Percentiles rank a stretch among this genome's conserved stretches.
Conservation (phyloP, 2,888 invertebrate species). For the Parthenolecanium corni region DNA sequence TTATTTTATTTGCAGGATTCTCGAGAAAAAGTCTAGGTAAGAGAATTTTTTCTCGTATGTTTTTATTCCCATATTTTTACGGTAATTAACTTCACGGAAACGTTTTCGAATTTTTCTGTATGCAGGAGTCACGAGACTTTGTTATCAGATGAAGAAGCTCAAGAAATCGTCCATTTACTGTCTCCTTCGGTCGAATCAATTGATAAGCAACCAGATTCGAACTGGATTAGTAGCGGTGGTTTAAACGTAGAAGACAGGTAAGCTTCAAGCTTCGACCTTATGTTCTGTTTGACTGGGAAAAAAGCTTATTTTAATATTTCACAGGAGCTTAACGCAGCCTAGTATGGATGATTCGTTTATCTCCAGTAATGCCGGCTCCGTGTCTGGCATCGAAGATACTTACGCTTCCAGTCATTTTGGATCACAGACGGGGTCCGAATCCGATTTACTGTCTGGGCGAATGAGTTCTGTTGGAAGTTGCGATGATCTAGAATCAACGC, state of each 20-base stretch:
- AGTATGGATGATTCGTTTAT: conserved; percentile 33
- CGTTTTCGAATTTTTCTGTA: too few relatives aligned
- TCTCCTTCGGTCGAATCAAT: conserved; percentile 42
- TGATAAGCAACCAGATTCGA: conserved; percentile 26
- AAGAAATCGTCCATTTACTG: conserved; percentile 71
- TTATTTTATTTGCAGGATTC: conserved; percentile 30
- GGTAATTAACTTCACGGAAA: not conserved
- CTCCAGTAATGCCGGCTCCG: conserved; percentile 39
- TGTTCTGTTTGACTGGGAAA: too few relatives aligned
- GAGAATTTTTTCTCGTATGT: not conserved
- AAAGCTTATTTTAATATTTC: not conserved
- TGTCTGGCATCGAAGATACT: conserved; percentile 35
- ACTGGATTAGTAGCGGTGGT: conserved; percentile 24
- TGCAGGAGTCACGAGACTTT: conserved; percentile 40
- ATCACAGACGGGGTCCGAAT: conserved; percentile 36
- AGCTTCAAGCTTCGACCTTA: too few relatives aligned
- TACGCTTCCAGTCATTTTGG: conserved; percentile 32
- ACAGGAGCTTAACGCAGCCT: conserved; percentile 13
- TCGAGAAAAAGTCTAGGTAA: conserved; percentile 31
- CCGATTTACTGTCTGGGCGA: conserved; percentile 32
- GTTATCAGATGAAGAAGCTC: conserved; percentile 79
- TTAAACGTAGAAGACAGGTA: too few relatives aligned
- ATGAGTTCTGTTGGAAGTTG: conserved; percentile 32
- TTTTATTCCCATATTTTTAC: not conserved
- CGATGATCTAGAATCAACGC: conserved; percentile 34